Conservation (phyloP, 2,113 vertebrate genomes). For the Leptobrachium ailaonicum region DNA sequence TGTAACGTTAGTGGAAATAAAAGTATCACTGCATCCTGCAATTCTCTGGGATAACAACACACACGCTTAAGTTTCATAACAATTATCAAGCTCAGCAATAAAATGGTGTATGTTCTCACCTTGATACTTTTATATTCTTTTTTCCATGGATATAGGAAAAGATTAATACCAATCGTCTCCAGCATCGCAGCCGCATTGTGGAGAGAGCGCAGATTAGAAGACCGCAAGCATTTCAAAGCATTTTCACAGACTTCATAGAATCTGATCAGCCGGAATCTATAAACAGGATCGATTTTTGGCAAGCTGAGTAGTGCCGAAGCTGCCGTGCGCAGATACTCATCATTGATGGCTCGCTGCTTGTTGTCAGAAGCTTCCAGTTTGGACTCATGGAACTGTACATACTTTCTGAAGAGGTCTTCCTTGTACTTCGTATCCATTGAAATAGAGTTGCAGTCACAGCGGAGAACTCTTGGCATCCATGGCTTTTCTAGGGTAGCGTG, state of each 20-base stretch:
- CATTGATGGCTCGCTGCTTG: conserved; percentile 69
- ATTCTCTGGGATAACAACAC: no score
- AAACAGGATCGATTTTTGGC: conserved; percentile 86
- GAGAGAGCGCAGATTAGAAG: conserved; percentile 81
- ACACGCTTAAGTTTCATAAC: no score
- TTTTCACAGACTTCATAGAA: conserved; percentile 92
- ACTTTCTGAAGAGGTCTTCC: conserved; percentile 95
- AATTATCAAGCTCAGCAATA: no score
- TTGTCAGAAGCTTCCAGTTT: conserved; percentile 75
- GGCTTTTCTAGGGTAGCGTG: conserved; percentile 41
- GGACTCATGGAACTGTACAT: conserved; percentile 87
- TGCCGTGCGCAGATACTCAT: conserved; percentile 83
- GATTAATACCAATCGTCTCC: conserved; percentile 90
- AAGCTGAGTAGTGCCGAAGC: conserved; percentile 89
- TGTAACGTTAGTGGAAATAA: no score
- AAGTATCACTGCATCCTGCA: no score
- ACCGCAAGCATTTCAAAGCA: conserved; percentile 79
- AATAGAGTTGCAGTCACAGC: conserved; percentile 57
- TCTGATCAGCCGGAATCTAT: conserved; percentile 87
- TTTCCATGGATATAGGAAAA: conserved; percentile 97
- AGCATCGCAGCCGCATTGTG: conserved; percentile 84
- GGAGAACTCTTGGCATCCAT: conserved; percentile 68
- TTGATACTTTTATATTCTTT: conserved; percentile 97
- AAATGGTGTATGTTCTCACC: conserved; percentile 65
- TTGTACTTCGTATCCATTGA: conserved; percentile 96